Percentiles rank a stretch among this genome's conserved stretches.
phyloP scores from a whole-genome alignment of 2,888 invertebrate species.

The Deilephila porcellus region DNA sequence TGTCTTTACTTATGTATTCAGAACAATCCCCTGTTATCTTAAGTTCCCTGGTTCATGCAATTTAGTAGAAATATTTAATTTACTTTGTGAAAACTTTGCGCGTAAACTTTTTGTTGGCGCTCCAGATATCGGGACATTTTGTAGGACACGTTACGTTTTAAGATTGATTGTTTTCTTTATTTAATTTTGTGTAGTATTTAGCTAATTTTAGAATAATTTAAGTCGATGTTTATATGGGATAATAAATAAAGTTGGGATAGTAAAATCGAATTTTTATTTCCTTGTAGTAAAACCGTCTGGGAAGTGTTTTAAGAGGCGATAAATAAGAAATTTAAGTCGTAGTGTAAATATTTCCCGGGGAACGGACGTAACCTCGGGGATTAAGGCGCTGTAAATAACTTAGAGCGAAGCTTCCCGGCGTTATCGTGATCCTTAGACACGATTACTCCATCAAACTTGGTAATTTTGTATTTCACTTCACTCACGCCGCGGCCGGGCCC shows the following conservation, averaged over 20 bases:
- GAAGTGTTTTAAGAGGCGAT: constrained; percentile 37
- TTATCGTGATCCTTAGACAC: constrained; percentile 33
- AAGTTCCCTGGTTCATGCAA: constrained; percentile 43
- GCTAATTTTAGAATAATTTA: constrained; percentile 32
- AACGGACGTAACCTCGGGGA: constrained; percentile 32
- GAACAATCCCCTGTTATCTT: constrained; percentile 47
- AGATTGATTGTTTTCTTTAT: constrained; percentile 38
- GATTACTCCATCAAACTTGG: constrained; percentile 38
- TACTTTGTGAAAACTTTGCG: constrained; percentile 43
- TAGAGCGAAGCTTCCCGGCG: constrained; percentile 31
- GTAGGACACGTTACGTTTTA: constrained; percentile 31
- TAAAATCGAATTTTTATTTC: constrained; percentile 33
- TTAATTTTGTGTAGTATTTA: not conserved
- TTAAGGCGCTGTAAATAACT: constrained; percentile 48
- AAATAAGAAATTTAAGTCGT: constrained; percentile 48
- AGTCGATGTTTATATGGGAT: constrained; percentile 28
- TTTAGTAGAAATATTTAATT: constrained; percentile 49
- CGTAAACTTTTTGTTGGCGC: constrained; percentile 14
- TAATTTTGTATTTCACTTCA: constrained; percentile 35
- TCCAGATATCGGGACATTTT: constrained; percentile 8
- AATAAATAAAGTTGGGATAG: constrained; percentile 36
- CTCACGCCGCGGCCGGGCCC: not conserved
- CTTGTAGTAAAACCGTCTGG: constrained; percentile 21
- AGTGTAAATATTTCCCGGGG: constrained; percentile 45
- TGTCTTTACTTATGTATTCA: constrained; percentile 45